A percentile compares a stretch with the other conserved stretches of the same genome.
Evolutionary conservation across 2,888 invertebrate species (phyloP).

Genomic region (Pegoplata infirma): DNA sequence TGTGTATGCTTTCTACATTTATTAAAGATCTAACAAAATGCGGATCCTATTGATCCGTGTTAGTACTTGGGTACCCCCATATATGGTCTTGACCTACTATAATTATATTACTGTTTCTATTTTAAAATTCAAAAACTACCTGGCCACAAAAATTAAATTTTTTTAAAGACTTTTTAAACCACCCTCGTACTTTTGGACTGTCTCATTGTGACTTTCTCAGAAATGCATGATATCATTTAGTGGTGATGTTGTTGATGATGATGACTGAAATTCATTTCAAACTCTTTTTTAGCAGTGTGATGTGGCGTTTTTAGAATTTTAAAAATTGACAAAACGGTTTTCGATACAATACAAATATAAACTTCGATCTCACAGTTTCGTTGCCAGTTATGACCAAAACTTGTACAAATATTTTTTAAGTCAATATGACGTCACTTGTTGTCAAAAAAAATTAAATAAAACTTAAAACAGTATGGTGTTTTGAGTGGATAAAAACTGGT

Average conservation of each 20-base stretch:
- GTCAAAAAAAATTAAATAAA: background rate
- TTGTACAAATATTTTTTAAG: slow-evolving; percentile 33
- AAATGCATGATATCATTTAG: slow-evolving; percentile 61
- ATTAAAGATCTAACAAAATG: no score
- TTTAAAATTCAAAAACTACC: no score
- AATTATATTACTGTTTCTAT: no score
- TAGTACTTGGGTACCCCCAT: no score
- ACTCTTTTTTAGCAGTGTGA: slow-evolving; percentile 8
- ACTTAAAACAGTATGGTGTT: background rate
- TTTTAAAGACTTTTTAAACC: no score
- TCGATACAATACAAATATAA: background rate
- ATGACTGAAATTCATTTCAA: slow-evolving; percentile 38
- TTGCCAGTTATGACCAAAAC: slow-evolving; percentile 27
- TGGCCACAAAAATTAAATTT: no score
- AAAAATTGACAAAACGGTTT: slow-evolving; percentile 25
- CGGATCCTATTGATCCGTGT: no score
- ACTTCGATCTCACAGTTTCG: slow-evolving; percentile 3
- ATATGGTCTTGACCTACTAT: no score
- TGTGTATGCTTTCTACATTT: no score
- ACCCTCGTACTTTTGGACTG: background rate
- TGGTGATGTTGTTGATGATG: background rate
- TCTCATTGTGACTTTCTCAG: slow-evolving; percentile 60
- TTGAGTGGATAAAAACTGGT: background rate
- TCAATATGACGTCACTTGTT: slow-evolving; percentile 54
- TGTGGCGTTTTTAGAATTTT: slow-evolving; percentile 35